Conservation (phyloP, 2,113 vertebrate species). For the Campylomormyrus tamandua region DNA sequence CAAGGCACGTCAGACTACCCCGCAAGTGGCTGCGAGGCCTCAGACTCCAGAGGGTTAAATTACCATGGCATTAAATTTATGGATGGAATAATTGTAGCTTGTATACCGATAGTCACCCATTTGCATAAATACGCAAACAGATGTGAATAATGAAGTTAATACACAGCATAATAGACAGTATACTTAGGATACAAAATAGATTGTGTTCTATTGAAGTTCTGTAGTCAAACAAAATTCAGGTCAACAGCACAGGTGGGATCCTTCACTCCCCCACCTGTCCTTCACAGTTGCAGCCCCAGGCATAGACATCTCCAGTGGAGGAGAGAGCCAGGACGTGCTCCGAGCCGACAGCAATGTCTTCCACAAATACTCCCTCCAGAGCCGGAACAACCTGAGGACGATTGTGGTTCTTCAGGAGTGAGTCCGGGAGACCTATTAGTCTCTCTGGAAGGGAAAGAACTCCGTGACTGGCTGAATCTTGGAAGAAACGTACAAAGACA, state of each 20-base stretch:
- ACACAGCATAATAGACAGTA: not conserved
- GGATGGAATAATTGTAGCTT: not conserved
- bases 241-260: not conserved
- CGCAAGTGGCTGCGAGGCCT: no score
- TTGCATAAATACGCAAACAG: not conserved
- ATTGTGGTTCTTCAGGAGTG: slow-evolving; percentile 66
- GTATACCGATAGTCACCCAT: not conserved
- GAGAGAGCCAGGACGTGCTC: slow-evolving; percentile 64
- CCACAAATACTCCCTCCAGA: slow-evolving; percentile 62
- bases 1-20: no score
- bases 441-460: slow-evolving; percentile 50
- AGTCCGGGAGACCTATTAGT: slow-evolving; percentile 65
- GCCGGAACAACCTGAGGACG: slow-evolving; percentile 63
- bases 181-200: not conserved
- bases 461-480: not conserved
- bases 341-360: slow-evolving; percentile 65
- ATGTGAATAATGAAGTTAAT: not conserved
- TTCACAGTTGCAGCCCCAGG: slow-evolving; percentile 71
- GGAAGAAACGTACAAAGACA: not conserved
- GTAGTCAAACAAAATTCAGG: not conserved
- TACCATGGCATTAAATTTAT: not conserved
- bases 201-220: not conserved
- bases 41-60: not conserved
- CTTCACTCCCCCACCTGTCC: slow-evolving; percentile 56
- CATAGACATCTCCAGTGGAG: slow-evolving; percentile 62